Base-by-base conservation (phyloP, 2,888 invertebrate species). In the Stenolophus ochropezus region DNA sequence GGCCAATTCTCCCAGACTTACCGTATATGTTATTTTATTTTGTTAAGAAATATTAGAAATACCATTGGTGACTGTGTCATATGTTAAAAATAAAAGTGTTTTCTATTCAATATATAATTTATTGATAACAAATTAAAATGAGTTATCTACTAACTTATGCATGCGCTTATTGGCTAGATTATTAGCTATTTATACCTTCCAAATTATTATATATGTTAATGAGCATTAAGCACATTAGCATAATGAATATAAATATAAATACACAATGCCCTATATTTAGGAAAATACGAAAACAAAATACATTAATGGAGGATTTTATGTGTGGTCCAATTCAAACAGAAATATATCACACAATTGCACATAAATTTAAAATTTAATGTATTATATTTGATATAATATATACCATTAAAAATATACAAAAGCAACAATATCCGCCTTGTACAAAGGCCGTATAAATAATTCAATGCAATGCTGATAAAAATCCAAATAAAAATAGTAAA, bases 401-500 rank as follows among this genome's bases (percentile, higher is more conserved):
- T 42, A 42, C 33, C 33, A 42, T 51, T 51, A 16, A 51, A 11
- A 1, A 42, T 42, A 11, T 11, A 42, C 11, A 11, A 11, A 42
- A 42, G 33, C 4, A 42, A 33, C 65, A 69, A 69, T 69, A 27
- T 69, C 33, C 33, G 33, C 33, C 33, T 42, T 42, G 33, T 42
- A 42, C 33, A 42, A 42, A 42, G 33, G 33, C 14, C 33, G 65
- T 27, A 69, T 69, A 69, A 69, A 69, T 69, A 69, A 33, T 33
- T 69, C 65, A 69, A 69, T 33, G 33, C 27, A 33, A 69, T 69
- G 18, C 33, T 69, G 65, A 69, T 69, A 69, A 33, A 69, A 18
- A 69, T 69, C 65, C 18, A 69, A 69, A 69, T 69, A 69, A 69
- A 69, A 69, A 27, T 33, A 56, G 8, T 21, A 21, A 20, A 69